These are phyloP conservation scores for Lemur catta DNA, from an alignment of 2,797 vertebrate genomes.

Conservation along the genomic window DNA sequence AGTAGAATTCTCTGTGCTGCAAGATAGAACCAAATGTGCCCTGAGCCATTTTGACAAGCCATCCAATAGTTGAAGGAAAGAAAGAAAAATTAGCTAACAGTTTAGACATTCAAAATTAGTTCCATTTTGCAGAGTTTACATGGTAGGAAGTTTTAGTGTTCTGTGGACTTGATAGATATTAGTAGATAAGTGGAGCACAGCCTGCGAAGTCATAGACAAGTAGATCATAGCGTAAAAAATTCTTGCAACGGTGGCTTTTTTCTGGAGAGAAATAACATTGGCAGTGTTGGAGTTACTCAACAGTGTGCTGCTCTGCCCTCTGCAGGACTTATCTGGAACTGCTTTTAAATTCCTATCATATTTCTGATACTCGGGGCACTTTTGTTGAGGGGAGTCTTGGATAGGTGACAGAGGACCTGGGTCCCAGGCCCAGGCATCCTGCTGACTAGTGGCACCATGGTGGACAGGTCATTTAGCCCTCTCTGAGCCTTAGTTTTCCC, in stretches of 20 bases:
- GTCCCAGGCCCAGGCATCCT: not conserved
- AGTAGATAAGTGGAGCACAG: not conserved
- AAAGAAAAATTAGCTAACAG: not conserved
- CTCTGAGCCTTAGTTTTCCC: not conserved
- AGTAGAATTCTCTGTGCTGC: not conserved
- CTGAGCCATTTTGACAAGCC: slow-evolving; percentile 6
- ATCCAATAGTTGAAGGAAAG: not conserved
- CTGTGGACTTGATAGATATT: not conserved
- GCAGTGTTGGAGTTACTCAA: not conserved
- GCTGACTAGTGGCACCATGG: not conserved
- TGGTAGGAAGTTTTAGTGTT: not conserved
- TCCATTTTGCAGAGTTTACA: not conserved
- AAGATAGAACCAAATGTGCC: not conserved
- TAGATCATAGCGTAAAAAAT: not conserved
- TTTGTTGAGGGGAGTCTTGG: not conserved
- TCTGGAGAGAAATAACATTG: not conserved
- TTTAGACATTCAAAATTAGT: slow-evolving; percentile 17
- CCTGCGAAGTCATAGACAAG: not conserved
- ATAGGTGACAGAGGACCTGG: not conserved
- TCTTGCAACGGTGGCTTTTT: not conserved
- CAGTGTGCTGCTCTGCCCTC: slow-evolving; percentile 56
- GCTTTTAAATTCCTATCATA: not conserved
- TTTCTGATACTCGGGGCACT: not conserved
- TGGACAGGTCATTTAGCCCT: not conserved
- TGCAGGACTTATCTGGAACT: slow-evolving; percentile 58